Evolutionary conservation across 92 coral and sea anemone genomes (phyloP).

Genomic region (Isaurus tuberculatus): DNA sequence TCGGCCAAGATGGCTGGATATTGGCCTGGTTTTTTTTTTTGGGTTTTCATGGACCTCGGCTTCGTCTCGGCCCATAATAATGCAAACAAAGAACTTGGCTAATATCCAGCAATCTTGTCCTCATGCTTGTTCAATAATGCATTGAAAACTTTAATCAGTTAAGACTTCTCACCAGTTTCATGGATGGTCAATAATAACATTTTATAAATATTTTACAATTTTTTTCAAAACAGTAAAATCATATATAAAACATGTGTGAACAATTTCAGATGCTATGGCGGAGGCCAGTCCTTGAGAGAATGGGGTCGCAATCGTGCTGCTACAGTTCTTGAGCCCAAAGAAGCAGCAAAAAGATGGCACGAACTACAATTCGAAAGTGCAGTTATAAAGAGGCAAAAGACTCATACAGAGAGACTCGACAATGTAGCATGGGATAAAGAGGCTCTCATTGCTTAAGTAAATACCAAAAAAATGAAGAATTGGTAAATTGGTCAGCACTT

Average conservation of each 20-base stretch:
- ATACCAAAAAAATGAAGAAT: neutral
- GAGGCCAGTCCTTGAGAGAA: neutral
- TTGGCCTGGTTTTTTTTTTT: no score
- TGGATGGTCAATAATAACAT: neutral
- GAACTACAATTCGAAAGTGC: neutral
- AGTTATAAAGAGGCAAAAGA: neutral
- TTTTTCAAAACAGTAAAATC: neutral
- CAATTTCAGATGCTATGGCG: neutral
- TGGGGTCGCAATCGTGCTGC: neutral
- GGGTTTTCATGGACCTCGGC: no score
- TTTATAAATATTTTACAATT: neutral
- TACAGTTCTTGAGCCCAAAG: neutral
- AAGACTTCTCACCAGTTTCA: neutral
- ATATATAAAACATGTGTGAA: neutral
- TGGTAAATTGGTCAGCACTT: neutral
- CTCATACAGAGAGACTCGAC: neutral
- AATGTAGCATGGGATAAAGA: conserved; percentile 6
- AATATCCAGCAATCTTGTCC: no score
- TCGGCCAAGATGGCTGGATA: no score
- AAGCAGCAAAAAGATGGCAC: neutral
- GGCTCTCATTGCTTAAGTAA: neutral
- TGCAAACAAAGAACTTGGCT: no score
- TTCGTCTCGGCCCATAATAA: no score
- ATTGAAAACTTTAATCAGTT: no score
- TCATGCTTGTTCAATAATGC: no score